Conservation (phyloP, 2,888 invertebrate genomes). For the Tetranychus piercei region DNA sequence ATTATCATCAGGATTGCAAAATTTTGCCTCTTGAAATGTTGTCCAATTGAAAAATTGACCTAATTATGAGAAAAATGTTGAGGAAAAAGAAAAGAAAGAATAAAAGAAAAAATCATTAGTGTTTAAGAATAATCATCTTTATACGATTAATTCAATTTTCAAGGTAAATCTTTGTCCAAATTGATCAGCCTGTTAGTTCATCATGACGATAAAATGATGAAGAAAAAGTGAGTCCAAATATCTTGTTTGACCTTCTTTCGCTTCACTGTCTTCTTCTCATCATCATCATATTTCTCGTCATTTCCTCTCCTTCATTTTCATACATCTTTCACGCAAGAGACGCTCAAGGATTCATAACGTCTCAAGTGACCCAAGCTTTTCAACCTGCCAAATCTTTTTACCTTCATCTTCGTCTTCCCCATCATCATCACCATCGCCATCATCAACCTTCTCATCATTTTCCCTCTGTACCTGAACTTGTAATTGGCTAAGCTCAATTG, state of each 20-base stretch:
- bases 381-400: neutral
- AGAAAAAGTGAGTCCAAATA: neutral
- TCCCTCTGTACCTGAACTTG: neutral
- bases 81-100: no score
- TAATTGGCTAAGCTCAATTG: neutral
- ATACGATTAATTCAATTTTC: no score
- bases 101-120: no score
- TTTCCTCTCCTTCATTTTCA: neutral
- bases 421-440: neutral
- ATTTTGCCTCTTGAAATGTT: no score
- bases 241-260: neutral
- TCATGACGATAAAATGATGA: neutral
- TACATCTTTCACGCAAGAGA: neutral
- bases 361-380: slow-evolving; percentile 2
- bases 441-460: neutral
- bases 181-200: no score
- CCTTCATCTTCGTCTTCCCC: neutral
- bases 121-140: no score
- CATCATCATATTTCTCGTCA: neutral
- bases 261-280: neutral
- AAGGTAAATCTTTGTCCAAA: no score
- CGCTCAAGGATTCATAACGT: neutral
- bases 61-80: no score
- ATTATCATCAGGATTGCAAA: no score
- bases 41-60: no score